Evolutionary conservation across 1,140 invertebrate genomes (phyloP).

Genomic region (Drosophila mayri): DNA sequence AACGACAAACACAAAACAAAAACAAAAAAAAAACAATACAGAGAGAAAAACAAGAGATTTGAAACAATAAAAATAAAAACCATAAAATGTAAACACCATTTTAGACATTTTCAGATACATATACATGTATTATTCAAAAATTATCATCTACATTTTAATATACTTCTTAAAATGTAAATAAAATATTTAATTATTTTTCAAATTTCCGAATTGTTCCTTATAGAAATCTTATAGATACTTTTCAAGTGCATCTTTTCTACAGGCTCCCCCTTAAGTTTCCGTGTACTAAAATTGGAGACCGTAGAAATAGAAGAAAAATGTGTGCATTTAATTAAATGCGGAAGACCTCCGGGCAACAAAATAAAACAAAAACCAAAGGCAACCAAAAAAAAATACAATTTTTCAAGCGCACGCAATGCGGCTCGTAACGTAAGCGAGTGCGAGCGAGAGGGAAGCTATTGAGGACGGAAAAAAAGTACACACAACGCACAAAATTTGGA

Average conservation of each 20-base stretch:
- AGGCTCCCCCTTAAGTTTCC: background rate
- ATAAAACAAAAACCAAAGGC: constrained; percentile 12
- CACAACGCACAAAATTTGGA: constrained; percentile 78
- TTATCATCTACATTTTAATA: too few relatives aligned
- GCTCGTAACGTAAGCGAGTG: background rate
- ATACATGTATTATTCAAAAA: too few relatives aligned
- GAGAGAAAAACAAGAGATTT: constrained; percentile 1
- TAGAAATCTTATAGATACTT: background rate
- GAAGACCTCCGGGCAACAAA: constrained; percentile 62
- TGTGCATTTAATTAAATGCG: constrained; percentile 84
- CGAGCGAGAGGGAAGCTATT: constrained; percentile 6
- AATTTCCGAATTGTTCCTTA: too few relatives aligned
- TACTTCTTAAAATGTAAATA: too few relatives aligned
- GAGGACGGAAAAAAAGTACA: constrained; percentile 53
- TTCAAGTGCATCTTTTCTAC: background rate
- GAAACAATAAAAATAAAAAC: too few relatives aligned
- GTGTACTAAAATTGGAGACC: constrained; percentile 35
- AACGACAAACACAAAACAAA: constrained; percentile 32
- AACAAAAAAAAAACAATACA: constrained; percentile 19
- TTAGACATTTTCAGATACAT: too few relatives aligned
- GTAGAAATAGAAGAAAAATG: constrained; percentile 42
- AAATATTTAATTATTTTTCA: too few relatives aligned
- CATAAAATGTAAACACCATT: too few relatives aligned
- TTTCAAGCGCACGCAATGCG: constrained; percentile 73
- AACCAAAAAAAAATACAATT: constrained; percentile 59